Evolutionary conservation across 1,140 invertebrate species (phyloP).

Genomic region (Drosophila mojavensis): DNA sequence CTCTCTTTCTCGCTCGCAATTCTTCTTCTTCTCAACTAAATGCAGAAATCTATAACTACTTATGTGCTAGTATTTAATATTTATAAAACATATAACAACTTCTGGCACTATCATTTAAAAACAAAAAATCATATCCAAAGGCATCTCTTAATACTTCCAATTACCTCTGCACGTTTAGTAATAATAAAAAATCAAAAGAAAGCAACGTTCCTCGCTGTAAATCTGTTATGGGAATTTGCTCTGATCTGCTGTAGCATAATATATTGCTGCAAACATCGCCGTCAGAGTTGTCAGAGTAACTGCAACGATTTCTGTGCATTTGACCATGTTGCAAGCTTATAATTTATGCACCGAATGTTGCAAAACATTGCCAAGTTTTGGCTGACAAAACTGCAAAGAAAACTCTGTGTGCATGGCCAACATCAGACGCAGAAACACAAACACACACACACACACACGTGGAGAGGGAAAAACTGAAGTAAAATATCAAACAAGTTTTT

Average conservation of each 20-base stretch:
- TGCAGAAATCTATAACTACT: too few species aligned
- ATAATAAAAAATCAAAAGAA: too few species aligned
- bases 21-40: too few species aligned
- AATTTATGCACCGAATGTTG: constrained; percentile 78
- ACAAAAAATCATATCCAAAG: too few species aligned
- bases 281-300: constrained; percentile 16
- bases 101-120: too few species aligned
- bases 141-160: too few species aligned
- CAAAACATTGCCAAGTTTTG: constrained; percentile 77
- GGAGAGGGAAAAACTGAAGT: constrained; percentile 19
- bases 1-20: too few species aligned
- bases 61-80: too few species aligned
- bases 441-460: not conserved
- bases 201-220: too few species aligned
- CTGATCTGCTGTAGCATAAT: constrained; percentile 15
- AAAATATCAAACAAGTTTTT: constrained; percentile 81
- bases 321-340: constrained; percentile 57
- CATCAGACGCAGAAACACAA: constrained; percentile 46
- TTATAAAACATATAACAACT: too few species aligned
- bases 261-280: constrained; percentile 5
- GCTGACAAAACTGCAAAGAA: constrained; percentile 52
- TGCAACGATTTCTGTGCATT: constrained; percentile 27
- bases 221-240: too few species aligned
- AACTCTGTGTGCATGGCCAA: constrained; percentile 43
- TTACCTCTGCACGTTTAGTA: too few species aligned